A percentile compares a stretch with the other conserved stretches of the same genome.
Evolutionary conservation across 1,140 invertebrate genomes (phyloP).

Genomic region (Drosophila mayri): DNA sequence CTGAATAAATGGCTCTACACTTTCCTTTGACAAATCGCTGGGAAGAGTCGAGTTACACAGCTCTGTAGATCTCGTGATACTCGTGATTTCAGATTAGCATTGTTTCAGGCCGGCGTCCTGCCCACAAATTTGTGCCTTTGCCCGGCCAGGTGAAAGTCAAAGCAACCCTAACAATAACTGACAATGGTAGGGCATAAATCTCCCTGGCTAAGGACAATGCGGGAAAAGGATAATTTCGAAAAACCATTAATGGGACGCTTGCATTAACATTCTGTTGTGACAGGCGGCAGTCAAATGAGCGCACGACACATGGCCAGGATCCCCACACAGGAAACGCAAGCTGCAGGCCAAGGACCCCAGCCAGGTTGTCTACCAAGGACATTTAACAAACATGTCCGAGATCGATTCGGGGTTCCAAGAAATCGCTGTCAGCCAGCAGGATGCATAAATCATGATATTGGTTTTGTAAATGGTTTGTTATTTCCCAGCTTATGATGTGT

Average conservation of each 20-base stretch:
- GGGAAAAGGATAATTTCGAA: conserved; percentile 81
- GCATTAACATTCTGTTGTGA: conserved; percentile 78
- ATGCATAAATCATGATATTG: conserved; percentile 57
- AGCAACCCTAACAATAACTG: conserved; percentile 31
- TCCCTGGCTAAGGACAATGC: conserved; percentile 58
- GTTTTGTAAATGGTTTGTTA: conserved; percentile 22
- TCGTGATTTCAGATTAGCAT: conserved; percentile 47
- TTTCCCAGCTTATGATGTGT: conserved; percentile 7
- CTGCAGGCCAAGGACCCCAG: conserved; percentile 46
- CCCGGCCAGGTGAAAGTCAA: conserved; percentile 44
- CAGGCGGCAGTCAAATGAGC: conserved; percentile 76
- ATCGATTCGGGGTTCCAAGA: conserved; percentile 67
- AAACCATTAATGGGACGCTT: conserved; percentile 72
- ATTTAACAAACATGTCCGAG: conserved; percentile 58
- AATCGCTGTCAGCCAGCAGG: conserved; percentile 43
- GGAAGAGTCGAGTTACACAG: conserved; percentile 45
- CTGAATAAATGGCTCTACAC: conserved; percentile 2
- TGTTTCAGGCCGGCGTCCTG: conserved; percentile 24
- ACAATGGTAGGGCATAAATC: conserved; percentile 59
- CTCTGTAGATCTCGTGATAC: conserved; percentile 34
- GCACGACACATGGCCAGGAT: conserved; percentile 34
- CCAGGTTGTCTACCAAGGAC: conserved; percentile 52
- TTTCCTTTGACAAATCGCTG: conserved; percentile 58
- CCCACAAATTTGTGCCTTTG: conserved; percentile 59
- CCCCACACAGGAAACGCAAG: conserved; percentile 66